Evolutionary conservation across 2,113 vertebrate species (phyloP).

Genomic region (Chaetura pelagica): DNA sequence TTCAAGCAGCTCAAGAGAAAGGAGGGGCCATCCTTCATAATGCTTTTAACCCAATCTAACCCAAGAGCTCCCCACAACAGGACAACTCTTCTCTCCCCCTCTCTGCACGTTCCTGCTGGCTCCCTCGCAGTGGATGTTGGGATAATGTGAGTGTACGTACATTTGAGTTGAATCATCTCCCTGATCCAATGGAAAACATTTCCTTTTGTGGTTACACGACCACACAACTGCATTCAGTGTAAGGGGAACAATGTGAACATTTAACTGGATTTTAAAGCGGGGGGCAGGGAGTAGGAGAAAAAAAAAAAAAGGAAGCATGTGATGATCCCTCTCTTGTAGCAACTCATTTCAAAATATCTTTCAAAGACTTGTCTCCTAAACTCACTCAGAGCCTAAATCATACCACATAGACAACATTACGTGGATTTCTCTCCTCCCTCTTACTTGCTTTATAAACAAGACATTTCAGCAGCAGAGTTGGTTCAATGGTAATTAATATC

Average conservation of each 20-base stretch:
- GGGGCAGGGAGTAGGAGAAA: not conserved
- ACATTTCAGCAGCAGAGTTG: not conserved
- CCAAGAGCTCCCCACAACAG: not conserved
- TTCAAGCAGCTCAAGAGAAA: not conserved
- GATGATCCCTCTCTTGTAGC: not conserved
- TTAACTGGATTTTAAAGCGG: not conserved
- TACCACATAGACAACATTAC: not conserved
- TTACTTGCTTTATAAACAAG: not conserved
- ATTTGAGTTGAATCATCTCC: constrained; percentile 38
- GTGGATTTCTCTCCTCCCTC: not conserved
- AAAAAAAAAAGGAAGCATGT: not conserved
- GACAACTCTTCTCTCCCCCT: not conserved
- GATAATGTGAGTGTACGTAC: not conserved
- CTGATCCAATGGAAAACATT: not conserved
- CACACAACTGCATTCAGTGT: not conserved
- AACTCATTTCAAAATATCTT: not conserved
- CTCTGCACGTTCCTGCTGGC: accelerated
- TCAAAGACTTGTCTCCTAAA: not conserved
- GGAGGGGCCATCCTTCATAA: accelerated
- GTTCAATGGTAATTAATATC: not conserved
- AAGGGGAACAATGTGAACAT: not conserved
- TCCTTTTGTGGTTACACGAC: constrained; percentile 26
- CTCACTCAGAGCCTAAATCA: not conserved
- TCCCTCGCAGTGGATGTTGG: not conserved
- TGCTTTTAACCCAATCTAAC: not conserved